A percentile compares a stretch with the other conserved stretches of the same genome.
Evolutionary conservation across 2,888 invertebrate species (phyloP).

Genomic region (Elysia crispata): DNA sequence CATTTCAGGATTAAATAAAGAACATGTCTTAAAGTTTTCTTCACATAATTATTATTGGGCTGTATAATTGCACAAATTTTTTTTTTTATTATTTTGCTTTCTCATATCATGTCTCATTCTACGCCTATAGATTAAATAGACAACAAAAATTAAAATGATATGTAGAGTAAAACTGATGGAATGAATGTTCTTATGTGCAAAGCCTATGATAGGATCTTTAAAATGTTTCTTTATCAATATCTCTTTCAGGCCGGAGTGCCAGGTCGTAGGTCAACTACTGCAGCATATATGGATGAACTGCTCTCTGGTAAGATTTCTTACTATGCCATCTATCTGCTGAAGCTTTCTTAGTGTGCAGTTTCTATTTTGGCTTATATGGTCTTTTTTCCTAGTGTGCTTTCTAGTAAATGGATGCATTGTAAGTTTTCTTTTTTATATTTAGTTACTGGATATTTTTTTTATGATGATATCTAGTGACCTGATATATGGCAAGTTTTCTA

Average conservation of each 20-base stretch:
- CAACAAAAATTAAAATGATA: not conserved
- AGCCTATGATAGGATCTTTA: not conserved
- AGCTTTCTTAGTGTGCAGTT: too few relatives aligned
- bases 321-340: not conserved
- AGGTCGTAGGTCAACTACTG: conserved; percentile 42
- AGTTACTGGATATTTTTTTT: too few relatives aligned
- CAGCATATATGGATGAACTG: conserved; percentile 44
- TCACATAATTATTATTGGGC: too few relatives aligned
- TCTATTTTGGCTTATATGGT: not conserved
- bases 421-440: too few relatives aligned
- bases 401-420: too few relatives aligned
- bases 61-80: not conserved
- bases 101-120: not conserved
- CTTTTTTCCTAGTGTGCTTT: not conserved
- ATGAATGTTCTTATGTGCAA: too few relatives aligned
- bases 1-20: too few relatives aligned
- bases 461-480: too few relatives aligned
- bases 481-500: too few relatives aligned
- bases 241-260: conserved; percentile 32
- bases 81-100: not conserved
- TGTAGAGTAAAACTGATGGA: too few relatives aligned
- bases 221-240: not conserved
- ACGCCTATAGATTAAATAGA: not conserved
- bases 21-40: too few relatives aligned
- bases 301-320: conserved; percentile 39